Evolutionary conservation across 2,888 invertebrate species (phyloP).

Genomic region (Melinaea menophilus): DNA sequence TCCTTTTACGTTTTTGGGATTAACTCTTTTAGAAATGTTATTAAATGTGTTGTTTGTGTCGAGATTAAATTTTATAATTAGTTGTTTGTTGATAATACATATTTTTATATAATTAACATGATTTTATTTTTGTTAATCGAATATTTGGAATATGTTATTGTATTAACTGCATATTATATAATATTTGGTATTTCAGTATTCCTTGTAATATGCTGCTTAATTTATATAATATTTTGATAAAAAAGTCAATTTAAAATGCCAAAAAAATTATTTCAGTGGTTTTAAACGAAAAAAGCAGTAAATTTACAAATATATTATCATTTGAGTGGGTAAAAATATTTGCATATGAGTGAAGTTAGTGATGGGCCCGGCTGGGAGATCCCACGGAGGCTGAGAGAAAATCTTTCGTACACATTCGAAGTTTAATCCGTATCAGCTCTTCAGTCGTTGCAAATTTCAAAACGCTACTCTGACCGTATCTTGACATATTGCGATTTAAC

Average conservation of each 20-base stretch:
- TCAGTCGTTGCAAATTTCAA: constrained; percentile 37
- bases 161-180: too few relatives aligned
- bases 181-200: too few relatives aligned
- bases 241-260: too few relatives aligned
- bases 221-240: too few relatives aligned
- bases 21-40: not conserved
- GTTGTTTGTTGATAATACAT: constrained; percentile 1
- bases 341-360: constrained; percentile 28
- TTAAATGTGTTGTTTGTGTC: not conserved
- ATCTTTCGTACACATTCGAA: constrained; percentile 62
- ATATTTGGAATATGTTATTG: too few relatives aligned
- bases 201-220: too few relatives aligned
- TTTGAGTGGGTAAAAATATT: not conserved
- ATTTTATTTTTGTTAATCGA: too few relatives aligned
- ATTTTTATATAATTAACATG: too few relatives aligned
- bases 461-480: constrained; percentile 41
- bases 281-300: too few relatives aligned
- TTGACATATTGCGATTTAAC: constrained; percentile 33
- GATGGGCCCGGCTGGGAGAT: constrained; percentile 40
- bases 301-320: too few relatives aligned
- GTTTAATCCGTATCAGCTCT: constrained; percentile 67
- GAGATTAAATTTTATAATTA: not conserved
- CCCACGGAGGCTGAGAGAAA: constrained; percentile 44
- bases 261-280: too few relatives aligned
- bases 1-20: constrained; percentile 17